Evolutionary conservation across 2,113 vertebrate genomes (phyloP).

Genomic region (Spheniscus mendiculus): DNA sequence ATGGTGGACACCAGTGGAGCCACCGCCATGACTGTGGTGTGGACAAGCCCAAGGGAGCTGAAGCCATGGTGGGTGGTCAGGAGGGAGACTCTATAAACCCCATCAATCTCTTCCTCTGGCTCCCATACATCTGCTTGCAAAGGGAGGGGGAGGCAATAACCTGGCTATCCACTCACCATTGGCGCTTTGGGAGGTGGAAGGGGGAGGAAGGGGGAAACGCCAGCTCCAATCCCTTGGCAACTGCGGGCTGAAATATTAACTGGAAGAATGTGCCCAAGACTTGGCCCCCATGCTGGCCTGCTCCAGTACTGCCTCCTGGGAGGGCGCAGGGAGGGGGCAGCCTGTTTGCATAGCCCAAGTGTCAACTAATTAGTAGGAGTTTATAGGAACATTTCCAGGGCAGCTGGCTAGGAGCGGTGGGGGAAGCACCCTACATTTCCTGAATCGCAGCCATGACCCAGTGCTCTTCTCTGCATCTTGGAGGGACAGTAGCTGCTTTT

Average conservation of each 20-base stretch:
- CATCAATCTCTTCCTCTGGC: constrained; percentile 53
- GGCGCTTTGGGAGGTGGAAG: constrained; percentile 56
- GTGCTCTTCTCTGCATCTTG: background rate
- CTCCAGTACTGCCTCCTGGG: constrained; percentile 33
- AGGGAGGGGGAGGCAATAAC: constrained; percentile 57
- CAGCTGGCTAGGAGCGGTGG: constrained; percentile 48
- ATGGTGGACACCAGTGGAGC: background rate
- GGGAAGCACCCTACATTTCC: background rate
- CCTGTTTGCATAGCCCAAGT: constrained; percentile 70
- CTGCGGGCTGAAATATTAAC: constrained; percentile 75
- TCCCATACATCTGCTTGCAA: constrained; percentile 53
- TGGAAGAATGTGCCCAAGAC: constrained; percentile 72
- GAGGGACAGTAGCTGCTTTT: background rate
- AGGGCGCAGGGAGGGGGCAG: background rate
- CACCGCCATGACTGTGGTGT: background rate
- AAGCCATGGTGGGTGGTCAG: constrained; percentile 50
- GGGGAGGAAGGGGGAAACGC: constrained; percentile 71
- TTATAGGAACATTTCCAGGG: constrained; percentile 73
- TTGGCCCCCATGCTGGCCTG: constrained; percentile 31
- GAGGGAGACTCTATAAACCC: constrained; percentile 45
- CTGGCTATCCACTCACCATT: constrained; percentile 18
- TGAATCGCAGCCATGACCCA: background rate
- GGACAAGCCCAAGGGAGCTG: constrained; percentile 1
- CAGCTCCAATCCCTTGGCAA: constrained; percentile 72
- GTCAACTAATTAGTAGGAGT: constrained; percentile 78